Base-by-base conservation (phyloP, 1,140 invertebrate genomes). In the Panulirus ornatus region DNA sequence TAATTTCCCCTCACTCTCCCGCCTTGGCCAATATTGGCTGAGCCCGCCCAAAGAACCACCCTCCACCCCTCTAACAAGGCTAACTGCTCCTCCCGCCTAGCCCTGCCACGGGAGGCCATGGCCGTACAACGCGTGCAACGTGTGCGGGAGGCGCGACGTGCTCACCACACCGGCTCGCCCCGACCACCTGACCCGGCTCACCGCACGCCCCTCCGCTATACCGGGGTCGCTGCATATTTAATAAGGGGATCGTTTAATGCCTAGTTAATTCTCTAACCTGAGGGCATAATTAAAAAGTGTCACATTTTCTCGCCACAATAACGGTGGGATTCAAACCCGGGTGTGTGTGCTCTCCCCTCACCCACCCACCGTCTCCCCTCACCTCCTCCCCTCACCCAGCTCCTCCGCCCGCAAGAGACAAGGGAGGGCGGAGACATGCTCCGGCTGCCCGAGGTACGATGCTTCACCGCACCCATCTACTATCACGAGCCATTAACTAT, bases 201-300 rank as follows among this genome's bases (percentile, higher is more conserved):
- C n/a, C n/a, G n/a, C n/a, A n/a, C n/a, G n/a, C n/a, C n/a, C n/a
- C 78, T 54, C 34, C 83, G 3, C 14, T 66, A 70, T 30, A 84
- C 1, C 83, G 83, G 83, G 83, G 83, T 84, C 51, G 44, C 66
- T 44, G 34, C 40, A 71, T 84, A 84, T 84, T 84, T 84, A 84
- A 84, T 84, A 84, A 84, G 83, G 44, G 83, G 44, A 84, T 84
- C 83, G 87, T 73, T 83, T 83, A 89, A 83, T 75, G 87, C 78
- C 79, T 82, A 89, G 78, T 89, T 89, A 89, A 89, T 89, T 83
- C 78, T 83, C 36, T 82, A 83, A 54, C 79, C 87, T 75, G 87
- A 70, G 87, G 87, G 79, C 87, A 89, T 89, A 89, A 89, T 89
- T 89, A 89, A 89, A 88, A 89, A 89, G 78, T 83, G 78, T 89